These are phyloP conservation scores for Ginglymostoma cirratum DNA, from an alignment of 2,113 vertebrate species.

Conservation along the genomic window DNA sequence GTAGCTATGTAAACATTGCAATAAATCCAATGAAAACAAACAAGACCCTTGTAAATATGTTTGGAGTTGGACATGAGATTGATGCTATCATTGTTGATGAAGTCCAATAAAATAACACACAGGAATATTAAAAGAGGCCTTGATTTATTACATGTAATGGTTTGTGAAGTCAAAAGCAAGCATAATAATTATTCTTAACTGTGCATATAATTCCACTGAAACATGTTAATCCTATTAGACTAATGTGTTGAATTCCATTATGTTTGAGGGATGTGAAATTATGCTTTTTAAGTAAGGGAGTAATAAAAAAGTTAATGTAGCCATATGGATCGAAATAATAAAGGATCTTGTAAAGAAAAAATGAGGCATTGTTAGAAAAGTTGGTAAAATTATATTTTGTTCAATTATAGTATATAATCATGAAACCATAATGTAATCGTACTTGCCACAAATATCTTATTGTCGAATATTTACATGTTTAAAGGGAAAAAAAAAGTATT, in stretches of 20 bases:
- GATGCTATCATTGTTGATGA: not conserved
- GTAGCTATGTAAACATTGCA: not conserved
- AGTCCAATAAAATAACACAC: not conserved
- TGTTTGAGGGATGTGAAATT: constrained; percentile 28
- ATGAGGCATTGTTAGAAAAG: not conserved
- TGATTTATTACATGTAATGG: constrained; percentile 18
- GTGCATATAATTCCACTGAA: constrained; percentile 23
- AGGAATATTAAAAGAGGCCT: not conserved
- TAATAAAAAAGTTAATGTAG: constrained; percentile 20
- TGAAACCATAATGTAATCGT: not conserved
- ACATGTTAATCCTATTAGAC: constrained; percentile 34
- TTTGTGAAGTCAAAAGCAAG: constrained; percentile 26
- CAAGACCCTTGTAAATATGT: not conserved
- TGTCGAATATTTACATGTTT: not conserved
- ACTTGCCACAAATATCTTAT: not conserved
- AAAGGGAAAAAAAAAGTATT: not conserved
- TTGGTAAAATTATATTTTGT: not conserved
- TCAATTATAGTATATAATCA: not conserved
- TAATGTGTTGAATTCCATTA: constrained; percentile 28
- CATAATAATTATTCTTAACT: constrained; percentile 23
- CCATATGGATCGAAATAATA: not conserved
- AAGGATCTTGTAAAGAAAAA: not conserved
- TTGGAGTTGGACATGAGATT: not conserved
- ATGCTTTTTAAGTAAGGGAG: not conserved
- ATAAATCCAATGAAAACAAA: not conserved